A percentile compares a stretch with the other conserved stretches of the same genome.
Conservation (phyloP, 2,797 vertebrate genomes). For the Chloroceryle inda region DNA sequence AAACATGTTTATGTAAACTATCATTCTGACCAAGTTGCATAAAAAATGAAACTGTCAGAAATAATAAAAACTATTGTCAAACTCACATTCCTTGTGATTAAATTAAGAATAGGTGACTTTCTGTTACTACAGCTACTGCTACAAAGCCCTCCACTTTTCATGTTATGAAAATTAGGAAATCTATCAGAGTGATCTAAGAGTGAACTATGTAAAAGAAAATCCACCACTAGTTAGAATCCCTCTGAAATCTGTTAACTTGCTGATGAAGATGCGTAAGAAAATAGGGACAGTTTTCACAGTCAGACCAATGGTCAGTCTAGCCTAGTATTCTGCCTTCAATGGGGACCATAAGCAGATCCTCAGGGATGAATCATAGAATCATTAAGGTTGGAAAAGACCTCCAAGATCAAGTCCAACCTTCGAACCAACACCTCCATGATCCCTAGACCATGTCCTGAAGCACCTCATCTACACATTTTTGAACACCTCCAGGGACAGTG, state of each 20-base stretch:
- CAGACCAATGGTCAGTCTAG: background rate
- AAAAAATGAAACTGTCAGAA: background rate
- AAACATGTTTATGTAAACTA: background rate
- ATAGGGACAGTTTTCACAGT: background rate
- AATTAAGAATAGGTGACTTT: background rate
- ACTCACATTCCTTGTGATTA: background rate
- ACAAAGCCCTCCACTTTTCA: background rate
- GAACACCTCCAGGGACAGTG: no score
- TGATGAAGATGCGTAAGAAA: background rate
- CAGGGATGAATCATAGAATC: no score
- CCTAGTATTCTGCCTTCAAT: background rate
- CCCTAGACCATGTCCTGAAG: no score
- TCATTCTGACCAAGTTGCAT: background rate
- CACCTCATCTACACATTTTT: no score
- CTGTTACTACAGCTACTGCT: background rate
- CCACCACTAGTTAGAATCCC: background rate
- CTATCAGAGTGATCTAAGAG: background rate
- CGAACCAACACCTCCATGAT: no score
- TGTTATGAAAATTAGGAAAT: background rate
- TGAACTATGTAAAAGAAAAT: background rate
- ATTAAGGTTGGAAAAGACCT: no score
- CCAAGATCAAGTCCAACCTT: no score
- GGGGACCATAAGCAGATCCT: background rate
- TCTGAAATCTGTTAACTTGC: background rate
- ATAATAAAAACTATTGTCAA: background rate